Conservation (phyloP, 1,140 invertebrate genomes). For the Papilio helenus region DNA sequence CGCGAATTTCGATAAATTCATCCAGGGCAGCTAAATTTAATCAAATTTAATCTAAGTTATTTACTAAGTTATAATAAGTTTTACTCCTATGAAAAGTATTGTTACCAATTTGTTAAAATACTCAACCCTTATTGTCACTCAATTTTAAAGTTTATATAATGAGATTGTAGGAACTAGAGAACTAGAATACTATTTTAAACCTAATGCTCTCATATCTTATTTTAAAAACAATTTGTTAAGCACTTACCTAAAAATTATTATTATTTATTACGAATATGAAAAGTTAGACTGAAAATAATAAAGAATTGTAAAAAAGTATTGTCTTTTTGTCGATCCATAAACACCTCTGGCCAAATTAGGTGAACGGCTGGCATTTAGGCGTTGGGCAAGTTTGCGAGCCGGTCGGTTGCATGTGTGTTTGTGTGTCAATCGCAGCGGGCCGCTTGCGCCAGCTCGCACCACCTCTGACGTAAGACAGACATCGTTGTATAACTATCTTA, state of each 20-base stretch:
- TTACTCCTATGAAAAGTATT: slow-evolving; percentile 6
- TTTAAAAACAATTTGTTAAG: background rate
- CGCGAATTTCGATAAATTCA: slow-evolving; percentile 72
- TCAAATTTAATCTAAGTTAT: background rate
- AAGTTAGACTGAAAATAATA: slow-evolving; percentile 29
- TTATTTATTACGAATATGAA: slow-evolving; percentile 26
- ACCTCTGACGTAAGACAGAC: slow-evolving; percentile 59
- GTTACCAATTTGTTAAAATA: slow-evolving; percentile 17
- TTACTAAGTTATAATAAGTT: slow-evolving; percentile 20
- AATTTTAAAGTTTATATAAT: background rate
- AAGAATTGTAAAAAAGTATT: background rate
- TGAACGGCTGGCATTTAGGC: slow-evolving; percentile 43
- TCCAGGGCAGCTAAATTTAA: slow-evolving; percentile 61
- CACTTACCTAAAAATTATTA: background rate
- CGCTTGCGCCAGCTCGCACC: slow-evolving; percentile 59
- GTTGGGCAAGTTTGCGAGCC: slow-evolving; percentile 46
- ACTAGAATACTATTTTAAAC: background rate
- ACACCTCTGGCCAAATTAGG: slow-evolving; percentile 30
- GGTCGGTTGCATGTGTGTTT: slow-evolving; percentile 63
- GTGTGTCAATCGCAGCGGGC: slow-evolving; percentile 56
- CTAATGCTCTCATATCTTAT: background rate
- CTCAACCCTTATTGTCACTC: slow-evolving; percentile 11
- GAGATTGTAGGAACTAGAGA: background rate
- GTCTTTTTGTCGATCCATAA: background rate
- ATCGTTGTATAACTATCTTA: slow-evolving; percentile 66